Percentiles rank a stretch among this genome's conserved stretches.
Evolutionary conservation across 2,113 vertebrate genomes (phyloP).

Genomic region (Pterophyllum scalare): DNA sequence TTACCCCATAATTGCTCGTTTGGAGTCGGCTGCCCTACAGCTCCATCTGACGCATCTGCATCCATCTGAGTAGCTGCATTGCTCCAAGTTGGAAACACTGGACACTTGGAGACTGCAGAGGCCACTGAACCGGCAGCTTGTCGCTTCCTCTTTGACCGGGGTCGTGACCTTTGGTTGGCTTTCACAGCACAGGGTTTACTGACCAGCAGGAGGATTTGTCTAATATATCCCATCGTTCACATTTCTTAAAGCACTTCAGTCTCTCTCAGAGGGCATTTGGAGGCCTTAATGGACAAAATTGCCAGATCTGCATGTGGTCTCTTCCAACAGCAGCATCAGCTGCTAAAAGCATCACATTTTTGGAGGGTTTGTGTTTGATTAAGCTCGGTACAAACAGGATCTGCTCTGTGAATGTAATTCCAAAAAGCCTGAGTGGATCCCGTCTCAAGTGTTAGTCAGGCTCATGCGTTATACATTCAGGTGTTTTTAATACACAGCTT

Average conservation of each 20-base stretch:
- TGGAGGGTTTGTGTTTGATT: slow-evolving; percentile 1
- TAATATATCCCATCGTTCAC: background rate
- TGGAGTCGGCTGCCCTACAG: background rate
- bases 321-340: background rate
- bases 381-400: background rate
- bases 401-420: background rate
- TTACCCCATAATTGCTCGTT: background rate
- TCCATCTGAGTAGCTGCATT: no score
- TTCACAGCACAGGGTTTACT: background rate
- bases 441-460: background rate
- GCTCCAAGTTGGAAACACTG: background rate
- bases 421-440: background rate
- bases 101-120: background rate
- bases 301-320: background rate
- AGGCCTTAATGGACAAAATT: background rate
- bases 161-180: background rate
- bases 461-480: background rate
- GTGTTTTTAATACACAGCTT: background rate
- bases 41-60: background rate
- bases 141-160: background rate
- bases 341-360: background rate
- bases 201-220: background rate
- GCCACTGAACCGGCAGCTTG: background rate
- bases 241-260: background rate
- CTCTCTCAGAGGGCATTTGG: background rate